Evolutionary conservation across 2,113 vertebrate genomes (phyloP).

Genomic region (Etheostoma cragini): DNA sequence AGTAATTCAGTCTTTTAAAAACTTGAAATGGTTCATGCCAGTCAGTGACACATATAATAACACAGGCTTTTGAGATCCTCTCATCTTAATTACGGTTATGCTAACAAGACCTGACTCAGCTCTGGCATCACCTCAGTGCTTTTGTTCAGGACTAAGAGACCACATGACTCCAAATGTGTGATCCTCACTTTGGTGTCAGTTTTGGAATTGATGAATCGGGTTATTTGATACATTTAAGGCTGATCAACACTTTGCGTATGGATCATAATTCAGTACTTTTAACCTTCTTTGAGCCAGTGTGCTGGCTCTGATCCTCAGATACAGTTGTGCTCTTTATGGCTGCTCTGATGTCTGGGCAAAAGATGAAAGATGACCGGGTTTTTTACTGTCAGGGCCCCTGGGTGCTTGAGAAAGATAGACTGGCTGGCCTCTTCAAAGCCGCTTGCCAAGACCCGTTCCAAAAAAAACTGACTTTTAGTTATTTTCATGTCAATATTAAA

Average conservation of each 20-base stretch:
- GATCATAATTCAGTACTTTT: slow-evolving; percentile 7
- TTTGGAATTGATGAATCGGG: not conserved
- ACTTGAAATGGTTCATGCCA: slow-evolving; percentile 16
- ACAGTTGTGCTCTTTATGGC: slow-evolving; percentile 1
- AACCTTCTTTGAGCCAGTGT: not conserved
- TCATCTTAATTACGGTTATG: not conserved
- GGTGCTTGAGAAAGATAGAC: slow-evolving; percentile 9
- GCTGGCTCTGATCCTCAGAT: slow-evolving; percentile 25
- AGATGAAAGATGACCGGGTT: slow-evolving; percentile 43
- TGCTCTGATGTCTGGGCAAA: slow-evolving; percentile 32
- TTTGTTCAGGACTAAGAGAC: not conserved
- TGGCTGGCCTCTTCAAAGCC: slow-evolving; percentile 28
- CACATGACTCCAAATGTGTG: not conserved
- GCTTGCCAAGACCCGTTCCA: slow-evolving; percentile 3
- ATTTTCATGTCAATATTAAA: not conserved
- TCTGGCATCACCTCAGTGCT: not conserved
- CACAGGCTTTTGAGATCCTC: not conserved
- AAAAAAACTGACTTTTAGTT: not conserved
- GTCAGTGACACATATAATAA: slow-evolving; percentile 1
- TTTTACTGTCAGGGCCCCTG: slow-evolving; percentile 9
- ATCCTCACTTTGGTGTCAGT: not conserved
- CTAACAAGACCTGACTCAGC: slow-evolving; percentile 7
- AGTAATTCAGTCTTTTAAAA: slow-evolving; percentile 22
- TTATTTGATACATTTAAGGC: not conserved
- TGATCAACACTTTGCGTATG: not conserved